Evolutionary conservation across 2,797 vertebrate species (phyloP), one percentile per base, ranked within the genome.

Genomic region (Premnoplex brunnescens): DNA sequence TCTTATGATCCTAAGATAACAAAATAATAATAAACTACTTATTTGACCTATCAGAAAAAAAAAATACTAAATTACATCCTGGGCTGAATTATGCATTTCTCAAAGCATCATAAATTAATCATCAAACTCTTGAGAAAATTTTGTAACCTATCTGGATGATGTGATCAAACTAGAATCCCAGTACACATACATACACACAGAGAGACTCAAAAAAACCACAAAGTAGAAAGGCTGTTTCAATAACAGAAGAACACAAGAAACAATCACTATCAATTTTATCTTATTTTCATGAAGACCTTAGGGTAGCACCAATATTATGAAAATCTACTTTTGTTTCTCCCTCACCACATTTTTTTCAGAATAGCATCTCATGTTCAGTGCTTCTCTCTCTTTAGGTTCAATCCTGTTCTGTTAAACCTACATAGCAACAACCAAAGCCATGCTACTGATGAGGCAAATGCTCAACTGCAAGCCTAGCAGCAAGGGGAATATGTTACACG

Each of bases 151-250:
- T 32, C 43, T 73, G 36, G 58, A 68, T 23, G 20, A 37, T 12
- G 27, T 24, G 63, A 55, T 58, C 17, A 60, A 74, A 74, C 24
- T 13, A 12, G 37, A 52, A 66, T 49, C 51, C 79, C 27, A 58
- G 24, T 66, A 66, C 23, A 30, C 1, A 3, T 7, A n/a, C 4
- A 24, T 5, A 24, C 2, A 49, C 4, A 46, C 5, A 46, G 4
- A 54, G 1, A 52, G 1, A n/a, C 10, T 7, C 8, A 8, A 7
- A n/a, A 54, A 71, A 14, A 27, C 19, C 41, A 18, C 52, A 72
- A 20, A 8, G 7, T 7, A 67, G 18, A 59, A 66, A 62, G 12
- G 8, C 20, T 73, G 51, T 23, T 79, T 77, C 71, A 85, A 7
- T 39, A 87, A 72, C 22, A 51, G 34, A 82, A 32, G 23, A 69